Percentiles rank a stretch among this genome's conserved stretches.
Evolutionary conservation across 2,797 vertebrate species (phyloP).

Genomic region (Poeciliopsis paucimaculata): DNA sequence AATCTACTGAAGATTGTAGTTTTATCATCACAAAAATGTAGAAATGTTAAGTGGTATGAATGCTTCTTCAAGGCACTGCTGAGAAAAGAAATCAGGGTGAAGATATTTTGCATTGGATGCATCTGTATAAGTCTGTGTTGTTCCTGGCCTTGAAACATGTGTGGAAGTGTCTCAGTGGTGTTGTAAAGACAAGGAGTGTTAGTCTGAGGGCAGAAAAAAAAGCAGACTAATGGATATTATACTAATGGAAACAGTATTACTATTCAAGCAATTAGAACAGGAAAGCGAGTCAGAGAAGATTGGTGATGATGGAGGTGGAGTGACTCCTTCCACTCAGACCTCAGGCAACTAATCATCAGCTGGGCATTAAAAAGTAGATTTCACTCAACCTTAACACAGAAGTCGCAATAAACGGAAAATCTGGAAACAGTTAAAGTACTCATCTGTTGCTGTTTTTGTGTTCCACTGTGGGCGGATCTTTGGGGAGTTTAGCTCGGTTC

Average conservation of each 20-base stretch:
- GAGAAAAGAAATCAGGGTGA: not conserved
- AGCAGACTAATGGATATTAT: slow-evolving; percentile 77
- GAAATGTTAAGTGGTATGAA: not conserved
- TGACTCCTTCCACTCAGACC: slow-evolving; percentile 58
- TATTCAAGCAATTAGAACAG: slow-evolving; percentile 77
- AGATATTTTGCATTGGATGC: slow-evolving; percentile 1
- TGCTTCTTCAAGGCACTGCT: not conserved
- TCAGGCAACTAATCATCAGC: slow-evolving; percentile 45
- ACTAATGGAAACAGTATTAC: slow-evolving; percentile 74
- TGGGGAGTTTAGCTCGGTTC: not conserved
- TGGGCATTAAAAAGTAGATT: slow-evolving; percentile 16
- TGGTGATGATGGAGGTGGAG: slow-evolving; percentile 62
- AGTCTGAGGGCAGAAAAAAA: slow-evolving; percentile 50
- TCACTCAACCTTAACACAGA: not conserved
- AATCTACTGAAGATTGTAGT: not conserved
- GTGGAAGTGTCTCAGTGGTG: slow-evolving; percentile 76
- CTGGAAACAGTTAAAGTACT: not conserved
- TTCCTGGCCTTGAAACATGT: slow-evolving; percentile 14
- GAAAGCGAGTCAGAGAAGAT: slow-evolving; percentile 69
- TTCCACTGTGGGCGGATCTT: not conserved
- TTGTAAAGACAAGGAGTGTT: slow-evolving; percentile 76
- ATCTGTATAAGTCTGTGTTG: slow-evolving; percentile 1
- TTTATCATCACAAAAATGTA: not conserved
- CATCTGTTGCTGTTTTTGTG: not conserved
- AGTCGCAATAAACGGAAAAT: not conserved